Base-by-base conservation (phyloP, 2,113 vertebrate species). In the Acanthisitta chloris region DNA sequence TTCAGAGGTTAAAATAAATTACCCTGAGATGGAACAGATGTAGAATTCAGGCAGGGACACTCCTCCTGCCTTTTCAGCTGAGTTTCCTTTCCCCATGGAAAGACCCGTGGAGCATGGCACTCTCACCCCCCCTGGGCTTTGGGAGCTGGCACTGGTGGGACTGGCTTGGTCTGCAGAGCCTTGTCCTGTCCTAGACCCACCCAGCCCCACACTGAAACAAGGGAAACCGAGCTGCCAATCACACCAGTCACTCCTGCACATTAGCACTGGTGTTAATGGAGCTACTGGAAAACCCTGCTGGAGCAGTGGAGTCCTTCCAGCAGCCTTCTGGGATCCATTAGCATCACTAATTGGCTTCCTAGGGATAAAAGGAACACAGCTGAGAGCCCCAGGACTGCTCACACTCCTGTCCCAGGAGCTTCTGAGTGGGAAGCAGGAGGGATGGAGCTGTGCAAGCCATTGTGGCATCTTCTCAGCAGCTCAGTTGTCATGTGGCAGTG, bases 1-100 rank as follows among this genome's bases (percentile, higher is more conserved):
- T 96, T 86, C 92, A 59, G 96, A 97, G 92, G 90, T 88, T 97
- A 48, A 91, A 94, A 90, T 84, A 81, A 94, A 95, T 95, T 62
- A 90, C 40, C 43, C 76, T 95, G 95, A 97, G 86, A 88, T 45
- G 93, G 7, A 92, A 25, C 95, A 97, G 94, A 94, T 95, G 94
- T 43, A 59, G 94, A 59, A 46, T 16, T 34, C 61, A 76, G 69
- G 14, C 92, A n/a, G 76, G 9, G 91, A 89, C 69, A 15, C 42
- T 88, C 28, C 86, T 67, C 46, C 86, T 33, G 74, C 88, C 81
- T 55, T 45, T 46, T 10, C 0, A 2, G 43, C 23, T 2, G 54
- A 28, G 26, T 49, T 83, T 42, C 17, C 67, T 38, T 43, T 25
- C 59, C 64, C 45, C 7, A 0, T 20, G 38, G 51, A 14, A 9